Base-by-base conservation (phyloP, 1,140 invertebrate genomes). In the Paralvinella palmiformis region DNA sequence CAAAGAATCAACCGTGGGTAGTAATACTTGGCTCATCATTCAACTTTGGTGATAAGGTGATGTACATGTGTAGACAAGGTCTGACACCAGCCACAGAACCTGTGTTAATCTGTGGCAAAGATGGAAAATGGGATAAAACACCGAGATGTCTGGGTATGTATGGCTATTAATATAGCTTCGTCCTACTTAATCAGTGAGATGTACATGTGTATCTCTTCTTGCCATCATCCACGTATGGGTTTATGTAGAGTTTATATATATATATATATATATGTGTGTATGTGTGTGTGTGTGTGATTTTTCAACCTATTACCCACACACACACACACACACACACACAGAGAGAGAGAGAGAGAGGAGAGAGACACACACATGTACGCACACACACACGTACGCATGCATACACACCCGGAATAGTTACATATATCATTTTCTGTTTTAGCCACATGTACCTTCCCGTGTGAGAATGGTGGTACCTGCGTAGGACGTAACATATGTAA, bases 11-110 rank as follows among this genome's bases (percentile, higher is more conserved):
- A 52, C 68, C 62, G 15, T 63, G 71, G 57, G 76, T 77, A 33
- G 73, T 75, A 27, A 68, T 85, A 17, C 65, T 75, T 6, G 84
- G 84, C 2, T 71, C 73, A 33, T 84, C 82, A 0, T 84, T 82
- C 62, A 73, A 81, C 31, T 84, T 79, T 67, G 75, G 79, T 63
- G 83, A 84, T 69, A 69, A 74, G 31, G 69, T 85, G 6, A 73
- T 73, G 7, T 80, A 80, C 33, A 72, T 74, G 24, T 85, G 84
- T 72, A 78, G 81, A 17, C 70, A 74, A 45, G 79, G 78, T 20
- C 70, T 75, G 58, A 44, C 67, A 68, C 75, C 77, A 6, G 67
- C 67, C 6, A 70, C 65, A n/a, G 50, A 65, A 7, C 71, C 75
- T 4, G 67, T 78, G 1, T 64, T 82, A 13, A 76, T 73, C 7